Base-by-base conservation (phyloP, 1,140 invertebrate genomes). In the Drosophila bifasciata region DNA sequence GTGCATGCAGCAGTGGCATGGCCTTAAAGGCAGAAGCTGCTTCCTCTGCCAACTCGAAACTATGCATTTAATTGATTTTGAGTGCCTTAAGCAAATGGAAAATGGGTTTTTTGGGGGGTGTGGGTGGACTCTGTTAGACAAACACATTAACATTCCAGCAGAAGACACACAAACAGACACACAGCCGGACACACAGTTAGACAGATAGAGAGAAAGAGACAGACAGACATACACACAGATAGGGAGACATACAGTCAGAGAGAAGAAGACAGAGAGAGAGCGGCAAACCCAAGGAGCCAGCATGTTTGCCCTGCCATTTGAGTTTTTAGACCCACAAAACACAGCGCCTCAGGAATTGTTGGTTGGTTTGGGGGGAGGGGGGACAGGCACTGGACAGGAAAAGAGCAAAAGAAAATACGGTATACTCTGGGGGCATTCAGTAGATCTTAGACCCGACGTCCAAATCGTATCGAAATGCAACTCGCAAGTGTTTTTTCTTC, bases 31-130 rank as follows among this genome's bases (percentile, higher is more conserved):
- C 25, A 16, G 17, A 15, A 41, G 15, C 57, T 49, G 79, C 0
- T 3, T 2, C 19, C 2, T 3, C 4, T 4, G 19, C 19, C 60
- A 81, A 88, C 73, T 86, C 45, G 64, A 88, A 86, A 81, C 83
- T 86, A 88, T 88, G 81, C 81, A 86, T 86, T 86, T 86, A 86
- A 86, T 86, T 86, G 81, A 86, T 86, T 86, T 86, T 61, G 64
- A 88, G 83, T 66, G 63, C 73, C 79, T 78, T 58, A 75, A 80
- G 49, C 72, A 79, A 85, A 85, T 63, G 53, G 59, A 51, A 40
- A 46, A 36, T 36, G 9, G 32, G 32, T 36, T 36, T 36, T n/a
- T n/a, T n/a, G n/a, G n/a, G n/a, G n/a, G n/a, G n/a, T n/a, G n/a
- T 11, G 32, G 32, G 32, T 36, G 56, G 21, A 15, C 56, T 17